Percentiles rank a stretch among this genome's conserved stretches.
Evolutionary conservation across 2,113 vertebrate species (phyloP).

Genomic region (Melanerpes aurifrons): DNA sequence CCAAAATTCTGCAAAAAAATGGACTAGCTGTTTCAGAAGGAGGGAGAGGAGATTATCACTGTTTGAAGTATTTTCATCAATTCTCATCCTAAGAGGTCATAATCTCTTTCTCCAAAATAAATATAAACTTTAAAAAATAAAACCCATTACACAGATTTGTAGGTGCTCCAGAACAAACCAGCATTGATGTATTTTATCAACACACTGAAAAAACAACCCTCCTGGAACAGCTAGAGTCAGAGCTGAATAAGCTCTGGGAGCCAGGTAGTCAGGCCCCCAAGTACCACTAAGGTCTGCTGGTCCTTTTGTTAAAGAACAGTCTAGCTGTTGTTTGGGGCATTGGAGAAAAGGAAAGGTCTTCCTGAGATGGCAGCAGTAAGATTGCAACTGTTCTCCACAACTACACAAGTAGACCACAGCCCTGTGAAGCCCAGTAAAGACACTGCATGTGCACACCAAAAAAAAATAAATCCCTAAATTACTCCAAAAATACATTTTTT

Average conservation of each 20-base stretch:
- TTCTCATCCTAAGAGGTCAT: not conserved
- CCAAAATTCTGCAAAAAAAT: not conserved
- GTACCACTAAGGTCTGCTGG: not conserved
- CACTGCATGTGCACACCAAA: not conserved
- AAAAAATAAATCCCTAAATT: not conserved
- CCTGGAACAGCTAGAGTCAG: rapidly evolving
- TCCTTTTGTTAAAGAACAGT: not conserved
- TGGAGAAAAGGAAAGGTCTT: not conserved
- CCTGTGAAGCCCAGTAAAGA: not conserved
- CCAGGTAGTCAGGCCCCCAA: not conserved
- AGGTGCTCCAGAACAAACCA: not conserved
- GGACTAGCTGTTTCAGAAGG: not conserved
- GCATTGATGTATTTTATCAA: not conserved
- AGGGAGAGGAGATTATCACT: not conserved
- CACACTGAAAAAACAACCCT: not conserved
- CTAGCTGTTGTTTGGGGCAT: not conserved
- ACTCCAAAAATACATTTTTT: not conserved
- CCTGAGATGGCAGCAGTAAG: not conserved
- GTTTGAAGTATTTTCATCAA: not conserved
- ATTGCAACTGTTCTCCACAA: not conserved
- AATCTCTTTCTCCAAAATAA: not conserved
- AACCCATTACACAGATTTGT: not conserved
- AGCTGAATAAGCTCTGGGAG: not conserved
- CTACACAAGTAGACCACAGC: not conserved
- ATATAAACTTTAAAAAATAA: not conserved